Percentiles rank a stretch among this genome's conserved stretches.
These are phyloP conservation scores for Itoplectis maculator DNA, from an alignment of 2,888 invertebrate genomes.

Conservation along the genomic window DNA sequence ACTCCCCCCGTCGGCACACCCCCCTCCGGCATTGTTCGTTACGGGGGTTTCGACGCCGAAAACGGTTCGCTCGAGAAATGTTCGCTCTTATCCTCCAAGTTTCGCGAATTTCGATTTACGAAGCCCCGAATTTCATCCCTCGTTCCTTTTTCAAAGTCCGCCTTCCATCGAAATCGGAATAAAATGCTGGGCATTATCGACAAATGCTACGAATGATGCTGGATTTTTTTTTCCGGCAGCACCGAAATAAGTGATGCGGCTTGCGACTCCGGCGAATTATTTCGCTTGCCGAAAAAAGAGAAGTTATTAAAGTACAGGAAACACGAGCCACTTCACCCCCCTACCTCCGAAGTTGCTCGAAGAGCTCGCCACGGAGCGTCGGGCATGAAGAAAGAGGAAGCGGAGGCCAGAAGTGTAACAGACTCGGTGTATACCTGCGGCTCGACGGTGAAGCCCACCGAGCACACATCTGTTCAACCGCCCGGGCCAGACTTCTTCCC, in stretches of 20 bases:
- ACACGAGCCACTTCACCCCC: background rate
- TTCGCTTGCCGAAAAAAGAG: too few relatives aligned
- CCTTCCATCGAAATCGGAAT: too few relatives aligned
- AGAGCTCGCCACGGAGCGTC: background rate
- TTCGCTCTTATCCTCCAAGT: too few relatives aligned
- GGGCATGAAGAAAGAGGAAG: background rate
- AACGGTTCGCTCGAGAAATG: too few relatives aligned
- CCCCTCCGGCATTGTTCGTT: background rate
- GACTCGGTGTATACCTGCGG: slow-evolving; percentile 27
- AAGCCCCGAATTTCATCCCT: too few relatives aligned
- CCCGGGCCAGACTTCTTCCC: slow-evolving; percentile 41
- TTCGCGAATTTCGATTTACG: too few relatives aligned
- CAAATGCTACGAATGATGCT: too few relatives aligned
- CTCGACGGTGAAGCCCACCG: slow-evolving; percentile 41
- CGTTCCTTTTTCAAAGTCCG: too few relatives aligned
- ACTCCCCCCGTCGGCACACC: slow-evolving; percentile 11
- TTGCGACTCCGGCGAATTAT: too few relatives aligned
- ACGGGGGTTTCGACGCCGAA: background rate
- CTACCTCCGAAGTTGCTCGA: background rate
- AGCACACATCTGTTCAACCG: slow-evolving; percentile 62
- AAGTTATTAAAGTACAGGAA: background rate
- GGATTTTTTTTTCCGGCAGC: too few relatives aligned
- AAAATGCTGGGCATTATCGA: too few relatives aligned
- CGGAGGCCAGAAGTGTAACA: slow-evolving; percentile 9
- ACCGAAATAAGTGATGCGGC: too few relatives aligned